A percentile compares a stretch with the other conserved stretches of the same genome.
Conservation (phyloP, 2,113 vertebrate species). For the Atractosteus spatula region DNA sequence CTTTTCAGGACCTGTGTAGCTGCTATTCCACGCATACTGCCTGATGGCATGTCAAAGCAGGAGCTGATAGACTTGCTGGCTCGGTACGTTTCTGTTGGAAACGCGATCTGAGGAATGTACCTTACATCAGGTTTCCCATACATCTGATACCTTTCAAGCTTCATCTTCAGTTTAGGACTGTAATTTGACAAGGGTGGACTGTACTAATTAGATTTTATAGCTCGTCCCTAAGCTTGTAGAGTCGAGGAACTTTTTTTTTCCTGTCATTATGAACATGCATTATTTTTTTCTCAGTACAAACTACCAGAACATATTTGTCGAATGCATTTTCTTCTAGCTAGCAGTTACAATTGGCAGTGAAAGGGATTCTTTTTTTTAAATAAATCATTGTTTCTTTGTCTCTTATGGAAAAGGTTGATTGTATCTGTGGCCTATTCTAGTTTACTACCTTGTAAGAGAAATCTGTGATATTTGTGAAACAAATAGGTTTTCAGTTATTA, state of each 20-base stretch:
- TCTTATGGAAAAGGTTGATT: no score
- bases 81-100: slow-evolving; percentile 62
- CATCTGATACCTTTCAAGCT: slow-evolving; percentile 15
- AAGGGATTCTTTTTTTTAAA: no score
- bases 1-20: slow-evolving; percentile 96
- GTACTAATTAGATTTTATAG: slow-evolving; percentile 25
- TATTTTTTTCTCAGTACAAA: no score
- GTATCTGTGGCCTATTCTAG: no score
- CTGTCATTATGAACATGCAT: no score
- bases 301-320: no score
- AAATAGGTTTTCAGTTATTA: no score
- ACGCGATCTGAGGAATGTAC: background rate
- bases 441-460: no score
- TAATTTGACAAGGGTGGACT: slow-evolving; percentile 23
- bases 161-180: slow-evolving; percentile 6
- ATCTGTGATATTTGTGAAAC: no score
- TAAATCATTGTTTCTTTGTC: no score
- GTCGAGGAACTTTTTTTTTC: background rate
- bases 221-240: slow-evolving; percentile 19
- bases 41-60: slow-evolving; percentile 95
- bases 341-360: no score
- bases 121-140: slow-evolving; percentile 25
- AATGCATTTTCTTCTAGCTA: no score
- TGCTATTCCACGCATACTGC: slow-evolving; percentile 92
- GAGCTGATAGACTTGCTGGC: slow-evolving; percentile 93